Percentiles rank a stretch among this genome's conserved stretches.
These are phyloP conservation scores for Drosophila simulans DNA, from an alignment of 1,140 invertebrate genomes.

Conservation along the genomic window DNA sequence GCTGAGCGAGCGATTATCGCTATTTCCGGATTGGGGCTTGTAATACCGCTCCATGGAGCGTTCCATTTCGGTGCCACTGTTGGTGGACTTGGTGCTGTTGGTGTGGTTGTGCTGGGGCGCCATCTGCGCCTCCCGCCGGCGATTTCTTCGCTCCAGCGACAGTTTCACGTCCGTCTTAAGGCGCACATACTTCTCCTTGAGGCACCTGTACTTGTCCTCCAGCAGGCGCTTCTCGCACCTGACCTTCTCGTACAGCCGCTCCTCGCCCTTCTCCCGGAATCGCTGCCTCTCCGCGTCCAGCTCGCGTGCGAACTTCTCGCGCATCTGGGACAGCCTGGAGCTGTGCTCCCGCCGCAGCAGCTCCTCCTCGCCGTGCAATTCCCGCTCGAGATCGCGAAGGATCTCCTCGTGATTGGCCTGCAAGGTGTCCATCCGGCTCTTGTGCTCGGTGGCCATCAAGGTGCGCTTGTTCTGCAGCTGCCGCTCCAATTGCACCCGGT, in stretches of 20 bases:
- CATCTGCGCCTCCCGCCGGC: slow-evolving; percentile 86
- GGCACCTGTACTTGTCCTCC: slow-evolving; percentile 91
- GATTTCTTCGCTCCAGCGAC: slow-evolving; percentile 87
- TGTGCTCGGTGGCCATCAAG: slow-evolving; percentile 85
- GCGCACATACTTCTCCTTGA: slow-evolving; percentile 93
- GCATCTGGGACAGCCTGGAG: slow-evolving; percentile 87
- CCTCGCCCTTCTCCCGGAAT: slow-evolving; percentile 83
- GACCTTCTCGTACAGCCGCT: slow-evolving; percentile 87
- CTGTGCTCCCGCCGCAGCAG: slow-evolving; percentile 88
- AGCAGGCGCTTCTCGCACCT: slow-evolving; percentile 89
- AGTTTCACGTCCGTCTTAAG: slow-evolving; percentile 91
- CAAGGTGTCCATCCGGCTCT: slow-evolving; percentile 85
- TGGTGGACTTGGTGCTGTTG: slow-evolving; percentile 85
- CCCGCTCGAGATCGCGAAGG: slow-evolving; percentile 86
- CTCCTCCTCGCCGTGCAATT: slow-evolving; percentile 87
- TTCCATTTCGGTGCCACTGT: slow-evolving; percentile 88
- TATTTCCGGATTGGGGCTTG: slow-evolving; percentile 84
- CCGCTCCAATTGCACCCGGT: slow-evolving; percentile 74
- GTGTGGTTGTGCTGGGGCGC: slow-evolving; percentile 58
- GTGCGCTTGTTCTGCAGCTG: slow-evolving; percentile 85
- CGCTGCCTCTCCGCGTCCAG: slow-evolving; percentile 85
- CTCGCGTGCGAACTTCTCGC: slow-evolving; percentile 87
- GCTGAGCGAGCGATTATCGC: slow-evolving; percentile 76
- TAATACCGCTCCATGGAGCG: slow-evolving; percentile 87
- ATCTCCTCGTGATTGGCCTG: slow-evolving; percentile 85